A percentile compares a stretch with the other conserved stretches of the same genome.
phyloP scores from a whole-genome alignment of 2,797 vertebrate species.

The Lagorchestes hirsutus region DNA sequence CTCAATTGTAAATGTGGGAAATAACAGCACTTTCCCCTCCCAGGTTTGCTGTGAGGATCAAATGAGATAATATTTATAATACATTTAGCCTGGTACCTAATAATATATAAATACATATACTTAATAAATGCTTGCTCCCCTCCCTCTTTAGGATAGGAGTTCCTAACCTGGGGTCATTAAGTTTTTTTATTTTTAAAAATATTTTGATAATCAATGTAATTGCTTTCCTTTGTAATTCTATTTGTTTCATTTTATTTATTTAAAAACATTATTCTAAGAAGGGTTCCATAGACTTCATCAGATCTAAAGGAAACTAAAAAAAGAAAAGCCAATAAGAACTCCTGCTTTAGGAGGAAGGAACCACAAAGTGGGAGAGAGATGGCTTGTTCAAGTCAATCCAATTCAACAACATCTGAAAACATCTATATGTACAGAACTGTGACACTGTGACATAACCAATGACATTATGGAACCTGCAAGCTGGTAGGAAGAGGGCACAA shows the following conservation, averaged over 20 bases:
- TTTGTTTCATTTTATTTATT: not conserved
- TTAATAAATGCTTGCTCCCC: not conserved
- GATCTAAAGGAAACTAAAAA: not conserved
- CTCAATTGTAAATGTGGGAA: not conserved
- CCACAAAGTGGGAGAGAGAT: not conserved
- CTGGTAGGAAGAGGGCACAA: not conserved
- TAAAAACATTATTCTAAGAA: not conserved
- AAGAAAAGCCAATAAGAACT: not conserved
- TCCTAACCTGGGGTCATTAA: not conserved
- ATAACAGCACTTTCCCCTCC: not conserved
- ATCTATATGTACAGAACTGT: not conserved
- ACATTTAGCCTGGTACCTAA: not conserved
- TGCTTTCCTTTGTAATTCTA: not conserved
- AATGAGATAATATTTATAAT: not conserved
- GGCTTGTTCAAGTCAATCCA: not conserved
- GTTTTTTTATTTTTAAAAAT: not conserved
- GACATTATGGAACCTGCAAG: not conserved
- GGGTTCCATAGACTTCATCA: not conserved
- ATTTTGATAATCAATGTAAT: not conserved
- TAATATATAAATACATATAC: not conserved
- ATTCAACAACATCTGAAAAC: not conserved
- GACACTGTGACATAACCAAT: no score
- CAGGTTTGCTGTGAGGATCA: not conserved
- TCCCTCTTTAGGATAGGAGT: not conserved
- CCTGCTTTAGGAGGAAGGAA: not conserved